phyloP scores from a whole-genome alignment of 1,140 invertebrate genomes.

The Drosophila leontia region DNA sequence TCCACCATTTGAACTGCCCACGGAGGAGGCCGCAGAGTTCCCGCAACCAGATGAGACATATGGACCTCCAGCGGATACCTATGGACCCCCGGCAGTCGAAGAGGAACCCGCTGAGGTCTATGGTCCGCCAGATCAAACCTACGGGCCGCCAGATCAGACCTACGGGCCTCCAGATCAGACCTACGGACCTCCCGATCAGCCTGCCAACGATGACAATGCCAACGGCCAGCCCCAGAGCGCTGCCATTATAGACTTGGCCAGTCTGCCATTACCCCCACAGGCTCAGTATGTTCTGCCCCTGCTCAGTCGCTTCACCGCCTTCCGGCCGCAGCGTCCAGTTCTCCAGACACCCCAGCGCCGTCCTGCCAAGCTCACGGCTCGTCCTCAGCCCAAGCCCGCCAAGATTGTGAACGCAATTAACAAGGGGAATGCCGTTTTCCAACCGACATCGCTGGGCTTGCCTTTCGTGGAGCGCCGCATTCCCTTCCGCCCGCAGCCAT shows the following conservation, averaged over 20 bases:
- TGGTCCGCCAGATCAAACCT: slow-evolving; percentile 24
- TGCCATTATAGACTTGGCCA: slow-evolving; percentile 57
- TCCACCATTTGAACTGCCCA: slow-evolving; percentile 73
- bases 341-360: slow-evolving; percentile 41
- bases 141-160: slow-evolving; percentile 40
- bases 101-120: slow-evolving; percentile 40
- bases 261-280: slow-evolving; percentile 59
- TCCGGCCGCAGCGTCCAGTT: slow-evolving; percentile 45
- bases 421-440: slow-evolving; percentile 38
- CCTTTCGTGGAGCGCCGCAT: slow-evolving; percentile 67
- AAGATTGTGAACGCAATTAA: slow-evolving; percentile 57
- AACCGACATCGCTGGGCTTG: slow-evolving; percentile 52
- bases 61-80: slow-evolving; percentile 57
- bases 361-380: slow-evolving; percentile 52
- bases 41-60: slow-evolving; percentile 59
- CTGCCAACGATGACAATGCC: slow-evolving; percentile 25
- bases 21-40: slow-evolving; percentile 53
- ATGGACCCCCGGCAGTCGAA: slow-evolving; percentile 35
- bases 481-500: slow-evolving; percentile 59
- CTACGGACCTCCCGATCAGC: slow-evolving; percentile 52
- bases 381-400: slow-evolving; percentile 35
- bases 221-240: slow-evolving; percentile 40
- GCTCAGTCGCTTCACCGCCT: slow-evolving; percentile 58
- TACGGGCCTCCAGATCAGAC: slow-evolving; percentile 48
- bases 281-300: slow-evolving; percentile 59